Base-by-base conservation (phyloP, 2,797 vertebrate species). In the Galago senegalensis region DNA sequence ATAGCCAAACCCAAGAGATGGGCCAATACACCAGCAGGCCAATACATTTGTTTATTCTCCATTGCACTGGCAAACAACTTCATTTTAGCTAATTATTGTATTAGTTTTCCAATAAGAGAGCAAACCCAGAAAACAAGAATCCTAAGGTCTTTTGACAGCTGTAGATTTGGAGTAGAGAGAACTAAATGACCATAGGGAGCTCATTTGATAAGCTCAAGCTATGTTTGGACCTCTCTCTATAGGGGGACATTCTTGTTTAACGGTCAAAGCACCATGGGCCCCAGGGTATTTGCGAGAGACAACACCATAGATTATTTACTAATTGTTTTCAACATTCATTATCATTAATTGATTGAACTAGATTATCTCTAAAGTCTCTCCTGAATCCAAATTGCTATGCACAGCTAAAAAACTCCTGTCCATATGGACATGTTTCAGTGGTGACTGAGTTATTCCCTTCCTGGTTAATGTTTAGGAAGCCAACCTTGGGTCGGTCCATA, bases 71-170 rank as follows among this genome's bases (percentile, higher is more conserved):
- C 23, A 75, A 72, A 49, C 7, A 93, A 43, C 84, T 91, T 92
- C 53, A 72, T 92, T 82, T 93, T 58, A n/a, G 40, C 25, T 92
- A 29, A 63, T 73, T 88, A 84, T 37, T 93, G 10, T 43, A 3
- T 86, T 91, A 3, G 34, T 89, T 96, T 95, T 89, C 61, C 56
- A 63, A 31, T 95, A 87, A 94, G 21, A 94, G 5, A 92, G 31
- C 25, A 21, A 92, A 73, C 16, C 34, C 31, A 40, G 70, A 76
- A 94, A 83, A 79, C 7, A 83, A 82, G 56, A 96, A 82, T 95
- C 14, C 72, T 87, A 92, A 77, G 56, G 53, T 89, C 17, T 73
- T 75, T 84, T 95, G 60, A 46, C 69, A 73, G 8, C 12, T 49
- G 2, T 43, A 34, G 13, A 81, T 53, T 82, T 90, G 56, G 7